These are phyloP conservation scores for Gracilinanus agilis DNA, from an alignment of 2,113 vertebrate species.

Conservation along the genomic window DNA sequence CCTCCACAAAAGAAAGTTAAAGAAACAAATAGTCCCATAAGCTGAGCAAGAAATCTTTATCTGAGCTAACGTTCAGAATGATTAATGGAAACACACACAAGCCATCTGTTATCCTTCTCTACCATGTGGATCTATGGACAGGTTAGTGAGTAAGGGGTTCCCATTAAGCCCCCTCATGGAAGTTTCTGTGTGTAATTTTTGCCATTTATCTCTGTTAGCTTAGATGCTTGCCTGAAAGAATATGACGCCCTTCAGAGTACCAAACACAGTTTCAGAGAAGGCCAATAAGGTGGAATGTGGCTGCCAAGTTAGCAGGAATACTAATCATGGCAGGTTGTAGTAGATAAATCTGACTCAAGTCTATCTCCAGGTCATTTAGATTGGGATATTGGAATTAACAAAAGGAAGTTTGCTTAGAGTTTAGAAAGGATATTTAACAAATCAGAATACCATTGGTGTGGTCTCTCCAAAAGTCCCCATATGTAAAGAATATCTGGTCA, in stretches of 20 bases:
- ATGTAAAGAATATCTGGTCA: background rate
- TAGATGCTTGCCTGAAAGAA: background rate
- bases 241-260: background rate
- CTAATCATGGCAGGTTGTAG: background rate
- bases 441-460: background rate
- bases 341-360: background rate
- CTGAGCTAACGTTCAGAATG: constrained; percentile 20
- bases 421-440: background rate
- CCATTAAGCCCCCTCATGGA: background rate
- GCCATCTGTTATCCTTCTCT: background rate
- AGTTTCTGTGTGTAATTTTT: constrained; percentile 5
- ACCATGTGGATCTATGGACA: background rate
- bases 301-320: background rate
- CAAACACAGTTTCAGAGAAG: background rate
- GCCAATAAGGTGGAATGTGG: background rate
- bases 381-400: constrained; percentile 21
- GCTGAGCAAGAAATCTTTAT: constrained; percentile 42
- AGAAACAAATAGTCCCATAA: constrained; percentile 25
- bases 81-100: constrained; percentile 4
- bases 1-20: constrained; percentile 34
- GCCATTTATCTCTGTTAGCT: background rate
- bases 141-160: constrained; percentile 15
- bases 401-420: background rate
- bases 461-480: background rate
- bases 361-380: background rate